Percentiles rank a stretch among this genome's conserved stretches.
Conservation (phyloP, 2,797 vertebrate genomes). For the Melanotaenia maccullochi region DNA sequence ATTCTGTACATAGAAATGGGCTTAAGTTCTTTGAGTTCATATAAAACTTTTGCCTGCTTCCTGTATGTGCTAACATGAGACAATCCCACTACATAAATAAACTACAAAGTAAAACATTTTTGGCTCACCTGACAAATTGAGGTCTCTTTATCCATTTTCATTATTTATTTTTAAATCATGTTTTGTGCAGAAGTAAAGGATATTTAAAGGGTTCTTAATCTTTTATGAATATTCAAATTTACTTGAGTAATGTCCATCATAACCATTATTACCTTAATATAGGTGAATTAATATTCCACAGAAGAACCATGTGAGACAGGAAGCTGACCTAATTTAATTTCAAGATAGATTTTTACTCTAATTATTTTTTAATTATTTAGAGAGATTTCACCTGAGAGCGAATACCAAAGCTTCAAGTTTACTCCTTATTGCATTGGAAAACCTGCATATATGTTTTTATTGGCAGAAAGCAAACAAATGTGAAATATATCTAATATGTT, state of each 20-base stretch:
- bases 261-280: slow-evolving; percentile 1
- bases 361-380: slow-evolving; percentile 49
- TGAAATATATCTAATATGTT: neutral
- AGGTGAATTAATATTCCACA: slow-evolving; percentile 39
- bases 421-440: slow-evolving; percentile 22
- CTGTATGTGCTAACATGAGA: neutral
- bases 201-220: neutral
- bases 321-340: slow-evolving; percentile 53
- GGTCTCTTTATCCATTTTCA: neutral
- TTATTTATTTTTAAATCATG: no score
- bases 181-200: neutral
- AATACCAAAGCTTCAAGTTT: slow-evolving; percentile 26
- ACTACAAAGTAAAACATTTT: no score
- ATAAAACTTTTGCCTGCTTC: neutral
- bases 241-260: slow-evolving; percentile 13
- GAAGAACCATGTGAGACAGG: slow-evolving; percentile 31
- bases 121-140: neutral
- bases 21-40: neutral
- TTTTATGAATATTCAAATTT: neutral
- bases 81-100: neutral
- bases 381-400: slow-evolving; percentile 22
- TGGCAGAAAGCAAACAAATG: slow-evolving; percentile 2
- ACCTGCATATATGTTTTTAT: slow-evolving; percentile 5
- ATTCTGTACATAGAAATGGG: neutral
- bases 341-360: slow-evolving; percentile 37